Evolutionary conservation across 2,113 vertebrate species (phyloP), one percentile per base, ranked within the genome.

Genomic region (Connochaetes taurinus): DNA sequence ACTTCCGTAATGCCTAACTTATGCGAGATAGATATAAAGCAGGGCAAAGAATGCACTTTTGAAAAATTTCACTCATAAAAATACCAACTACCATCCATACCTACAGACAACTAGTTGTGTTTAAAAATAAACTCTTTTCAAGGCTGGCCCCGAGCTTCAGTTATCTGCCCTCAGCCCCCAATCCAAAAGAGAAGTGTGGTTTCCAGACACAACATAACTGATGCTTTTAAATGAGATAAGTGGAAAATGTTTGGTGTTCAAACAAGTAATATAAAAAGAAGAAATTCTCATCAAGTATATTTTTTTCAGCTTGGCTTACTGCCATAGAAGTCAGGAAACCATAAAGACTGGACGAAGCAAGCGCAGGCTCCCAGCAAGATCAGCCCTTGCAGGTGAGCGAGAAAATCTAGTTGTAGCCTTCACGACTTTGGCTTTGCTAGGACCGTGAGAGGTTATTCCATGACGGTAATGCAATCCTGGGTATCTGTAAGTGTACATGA

Each of bases 241-340:
- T 23, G 60, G 84, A 57, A 95, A 95, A 95, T 86, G 85, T 96
- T 95, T 93, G 78, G 86, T 93, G 85, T 90, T 97, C 57, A 94
- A 97, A 31, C 93, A 87, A 85, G 87, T 45, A 96, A 87, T 95
- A 29, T 90, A 81, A 84, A 95, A 97, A 96, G 89, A 96, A 8
- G 29, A 97, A 98, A 95, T 96, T 97, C 87, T 95, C 84, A 82
- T 91, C 95, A 90, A 95, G 96, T 50, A 25, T 45, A 94, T 83
- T 93, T 90, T 80, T 47, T 94, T 62, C 80, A 78, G 88, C 85
- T 62, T 96, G 93, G 15, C 84, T 87, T 25, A 52, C 92, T 80
- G 95, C 64, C 97, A 25, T 4, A 36, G 52, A 58, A 97, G 60
- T 29, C 91, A 97, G 98, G 97, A 97, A 96, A 91, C 60, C 15